These are phyloP conservation scores for Vireo altiloquus DNA, from an alignment of 2,113 vertebrate genomes.

Conservation along the genomic window DNA sequence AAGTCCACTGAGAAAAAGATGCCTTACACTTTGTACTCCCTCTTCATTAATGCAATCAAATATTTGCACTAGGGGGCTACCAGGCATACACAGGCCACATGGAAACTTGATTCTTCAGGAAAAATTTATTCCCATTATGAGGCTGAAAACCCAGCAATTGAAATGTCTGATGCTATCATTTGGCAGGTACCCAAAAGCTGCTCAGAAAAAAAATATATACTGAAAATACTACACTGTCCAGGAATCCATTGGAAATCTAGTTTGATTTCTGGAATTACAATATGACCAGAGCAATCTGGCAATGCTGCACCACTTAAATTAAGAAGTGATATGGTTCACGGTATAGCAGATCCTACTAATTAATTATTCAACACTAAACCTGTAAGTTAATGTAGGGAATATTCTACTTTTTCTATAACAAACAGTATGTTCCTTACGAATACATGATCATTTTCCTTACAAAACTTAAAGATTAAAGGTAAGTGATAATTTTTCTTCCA, in stretches of 20 bases:
- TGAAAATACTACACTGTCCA: neutral
- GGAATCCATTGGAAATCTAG: neutral
- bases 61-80: neutral
- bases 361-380: neutral
- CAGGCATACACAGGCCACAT: neutral
- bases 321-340: neutral
- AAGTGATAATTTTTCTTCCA: neutral
- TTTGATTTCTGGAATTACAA: neutral
- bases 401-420: neutral
- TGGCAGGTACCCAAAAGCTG: neutral
- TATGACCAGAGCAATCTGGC: neutral
- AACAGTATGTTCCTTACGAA: neutral
- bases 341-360: neutral
- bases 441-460: neutral
- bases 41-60: neutral
- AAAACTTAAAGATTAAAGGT: neutral
- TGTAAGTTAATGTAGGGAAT: neutral
- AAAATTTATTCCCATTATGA: neutral
- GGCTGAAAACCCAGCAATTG: neutral
- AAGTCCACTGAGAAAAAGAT: neutral
- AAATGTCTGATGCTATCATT: neutral
- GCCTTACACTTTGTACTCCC: neutral
- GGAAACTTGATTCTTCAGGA: neutral
- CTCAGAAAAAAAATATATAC: neutral
- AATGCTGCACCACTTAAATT: neutral